A percentile compares a stretch with the other conserved stretches of the same genome.
phyloP scores from a whole-genome alignment of 2,113 vertebrate species.

The Loxodonta africana region DNA sequence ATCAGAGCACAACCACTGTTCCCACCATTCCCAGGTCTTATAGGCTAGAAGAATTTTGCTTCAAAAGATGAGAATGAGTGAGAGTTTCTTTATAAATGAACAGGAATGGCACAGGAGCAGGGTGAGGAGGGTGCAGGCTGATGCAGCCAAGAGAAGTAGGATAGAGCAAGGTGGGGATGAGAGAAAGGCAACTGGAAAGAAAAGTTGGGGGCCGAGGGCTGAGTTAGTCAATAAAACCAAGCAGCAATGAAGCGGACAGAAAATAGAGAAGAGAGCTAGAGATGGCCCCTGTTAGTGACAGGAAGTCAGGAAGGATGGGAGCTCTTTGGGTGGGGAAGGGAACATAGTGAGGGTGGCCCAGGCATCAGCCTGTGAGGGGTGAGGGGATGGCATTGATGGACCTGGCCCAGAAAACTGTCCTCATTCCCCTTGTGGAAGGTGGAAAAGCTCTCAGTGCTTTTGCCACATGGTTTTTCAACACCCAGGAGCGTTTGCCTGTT shows the following conservation, averaged over 20 bases:
- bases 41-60: neutral
- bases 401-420: neutral
- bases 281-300: rapidly evolving
- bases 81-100: neutral
- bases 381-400: neutral
- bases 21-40: neutral
- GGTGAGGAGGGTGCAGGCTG: neutral
- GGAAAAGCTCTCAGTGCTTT: neutral
- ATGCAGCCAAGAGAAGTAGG: neutral
- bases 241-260: neutral
- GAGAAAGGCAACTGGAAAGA: neutral
- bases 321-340: neutral
- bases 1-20: no score
- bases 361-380: no score
- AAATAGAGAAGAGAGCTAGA: neutral
- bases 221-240: neutral
- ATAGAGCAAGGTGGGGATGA: neutral
- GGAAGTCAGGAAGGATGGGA: neutral
- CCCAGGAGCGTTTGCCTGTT: conserved; percentile 32
- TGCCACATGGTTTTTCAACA: conserved; percentile 62
- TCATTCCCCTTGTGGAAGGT: neutral
- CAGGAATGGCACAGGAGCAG: neutral
- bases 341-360: neutral
- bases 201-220: neutral
- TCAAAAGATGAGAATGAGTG: neutral